Conservation (phyloP, 2,888 invertebrate genomes). For the Nebria salina region DNA sequence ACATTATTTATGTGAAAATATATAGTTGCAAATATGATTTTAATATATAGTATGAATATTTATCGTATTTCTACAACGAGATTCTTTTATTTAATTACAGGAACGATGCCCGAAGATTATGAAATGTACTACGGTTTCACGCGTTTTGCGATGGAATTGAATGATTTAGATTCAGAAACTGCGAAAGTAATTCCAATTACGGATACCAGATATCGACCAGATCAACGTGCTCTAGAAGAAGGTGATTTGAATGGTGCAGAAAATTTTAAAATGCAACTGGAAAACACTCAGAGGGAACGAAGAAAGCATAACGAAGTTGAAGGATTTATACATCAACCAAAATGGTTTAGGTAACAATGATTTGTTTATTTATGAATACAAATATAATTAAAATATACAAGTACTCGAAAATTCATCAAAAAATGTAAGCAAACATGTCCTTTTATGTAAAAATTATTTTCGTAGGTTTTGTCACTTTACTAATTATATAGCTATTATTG, state of each 20-base stretch:
- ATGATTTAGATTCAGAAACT: conserved; percentile 75
- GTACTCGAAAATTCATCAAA: too few species aligned
- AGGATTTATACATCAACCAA: conserved; percentile 63
- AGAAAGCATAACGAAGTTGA: conserved; percentile 70
- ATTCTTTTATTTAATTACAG: conserved; percentile 57
- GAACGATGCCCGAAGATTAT: conserved; percentile 82
- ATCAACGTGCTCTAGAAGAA: conserved; percentile 79
- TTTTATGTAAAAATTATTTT: too few species aligned
- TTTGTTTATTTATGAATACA: conserved; percentile 6
- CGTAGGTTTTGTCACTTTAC: too few species aligned
- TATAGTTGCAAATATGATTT: too few species aligned
- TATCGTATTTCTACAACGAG: neutral
- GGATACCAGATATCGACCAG: conserved; percentile 79
- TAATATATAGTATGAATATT: too few species aligned
- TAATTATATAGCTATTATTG: neutral
- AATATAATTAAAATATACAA: too few species aligned
- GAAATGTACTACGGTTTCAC: conserved; percentile 87
- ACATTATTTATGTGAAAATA: too few species aligned
- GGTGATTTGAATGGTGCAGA: conserved; percentile 80
- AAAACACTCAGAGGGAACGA: conserved; percentile 79
- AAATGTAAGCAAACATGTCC: too few species aligned
- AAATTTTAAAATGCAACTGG: conserved; percentile 74
- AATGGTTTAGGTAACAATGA: conserved; percentile 72
- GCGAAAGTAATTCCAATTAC: conserved; percentile 74
- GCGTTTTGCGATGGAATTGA: conserved; percentile 84